Base-by-base conservation (phyloP, 2,888 invertebrate species). In the Melipona bicolor region DNA sequence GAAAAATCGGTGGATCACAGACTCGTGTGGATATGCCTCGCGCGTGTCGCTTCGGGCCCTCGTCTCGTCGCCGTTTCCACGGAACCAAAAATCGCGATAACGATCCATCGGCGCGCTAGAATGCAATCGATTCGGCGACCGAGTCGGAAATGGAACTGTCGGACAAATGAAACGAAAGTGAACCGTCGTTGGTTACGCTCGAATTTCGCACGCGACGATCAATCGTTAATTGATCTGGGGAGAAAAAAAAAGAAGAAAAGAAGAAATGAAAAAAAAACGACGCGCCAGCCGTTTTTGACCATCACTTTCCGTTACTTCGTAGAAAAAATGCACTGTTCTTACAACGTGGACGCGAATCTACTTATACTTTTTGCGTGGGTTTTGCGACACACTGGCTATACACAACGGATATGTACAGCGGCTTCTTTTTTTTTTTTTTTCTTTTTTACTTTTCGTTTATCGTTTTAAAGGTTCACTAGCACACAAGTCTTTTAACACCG, bases 341-440 rank as follows among this genome's bases (percentile, higher is more conserved):
- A 77, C 64, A 70, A 74, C 77, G 79, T 81, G 81, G 70, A 87
- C 84, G 80, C 82, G 87, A 87, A 77, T 77, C 76, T 77, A 77
- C 76, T 36, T 78, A 75, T 87, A 81, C 78, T 87, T 36, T 36
- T 36, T 88, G 84, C 80, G 83, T 83, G 84, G 74, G 70, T 81
- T 77, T 67, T 80, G 79, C 80, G 77, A 79, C 77, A 64, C 86
- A 64, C 62, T 81, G 77, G 85, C 89, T 87, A 87, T 87, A 87
- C 85, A 87, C 79, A 88, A 89, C 83, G 72, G 87, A 90, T 90
- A 90, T 90, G 87, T 89, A 88, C 90, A 88, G 89, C 87, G 85
- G 75, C 64, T 36, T 62, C 32, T 76, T 72, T 36, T 52, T 65
- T 32, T 52, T 65, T 32, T 24, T 50, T 83, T 68, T 68, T 52